phyloP scores from a whole-genome alignment of 2,113 vertebrate genomes.

The Dermatemys mawii region DNA sequence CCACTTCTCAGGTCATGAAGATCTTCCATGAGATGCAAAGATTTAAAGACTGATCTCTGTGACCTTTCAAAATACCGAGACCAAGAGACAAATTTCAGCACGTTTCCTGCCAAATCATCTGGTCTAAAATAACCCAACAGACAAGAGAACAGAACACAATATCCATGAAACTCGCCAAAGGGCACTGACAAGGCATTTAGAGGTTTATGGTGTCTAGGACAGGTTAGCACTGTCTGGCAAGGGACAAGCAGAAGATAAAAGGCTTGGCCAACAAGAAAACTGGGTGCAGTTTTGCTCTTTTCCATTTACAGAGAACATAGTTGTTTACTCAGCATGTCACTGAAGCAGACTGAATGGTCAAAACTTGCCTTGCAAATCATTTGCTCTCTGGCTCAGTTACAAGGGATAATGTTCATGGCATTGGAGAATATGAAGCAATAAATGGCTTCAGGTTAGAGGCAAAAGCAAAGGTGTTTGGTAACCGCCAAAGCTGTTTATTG shows the following conservation, averaged over 20 bases:
- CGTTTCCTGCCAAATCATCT: constrained; percentile 75
- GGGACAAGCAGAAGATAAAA: constrained; percentile 71
- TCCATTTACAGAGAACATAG: constrained; percentile 53
- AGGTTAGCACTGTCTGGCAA: constrained; percentile 76
- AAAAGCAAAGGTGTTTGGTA: constrained; percentile 52
- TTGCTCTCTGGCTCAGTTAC: constrained; percentile 55
- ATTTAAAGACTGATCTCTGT: constrained; percentile 76
- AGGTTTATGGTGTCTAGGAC: constrained; percentile 47
- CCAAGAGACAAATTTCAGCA: constrained; percentile 78
- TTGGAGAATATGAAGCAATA: constrained; percentile 59
- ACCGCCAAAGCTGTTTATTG: constrained; percentile 59
- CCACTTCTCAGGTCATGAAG: constrained; percentile 75
- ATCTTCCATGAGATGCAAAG: constrained; percentile 81
- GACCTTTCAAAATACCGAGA: constrained; percentile 77
- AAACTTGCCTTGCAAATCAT: constrained; percentile 68
- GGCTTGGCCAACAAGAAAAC: constrained; percentile 61
- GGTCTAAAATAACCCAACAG: constrained; percentile 69
- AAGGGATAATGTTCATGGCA: constrained; percentile 50
- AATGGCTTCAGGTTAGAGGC: constrained; percentile 62
- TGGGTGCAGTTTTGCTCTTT: constrained; percentile 65
- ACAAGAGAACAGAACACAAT: constrained; percentile 59
- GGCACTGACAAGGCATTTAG: constrained; percentile 50
- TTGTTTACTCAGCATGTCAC: constrained; percentile 40
- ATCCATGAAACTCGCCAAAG: constrained; percentile 63
- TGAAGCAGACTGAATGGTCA: constrained; percentile 51